Evolutionary conservation across 2,797 vertebrate genomes (phyloP).

Genomic region (Falco novaeseelandiae): DNA sequence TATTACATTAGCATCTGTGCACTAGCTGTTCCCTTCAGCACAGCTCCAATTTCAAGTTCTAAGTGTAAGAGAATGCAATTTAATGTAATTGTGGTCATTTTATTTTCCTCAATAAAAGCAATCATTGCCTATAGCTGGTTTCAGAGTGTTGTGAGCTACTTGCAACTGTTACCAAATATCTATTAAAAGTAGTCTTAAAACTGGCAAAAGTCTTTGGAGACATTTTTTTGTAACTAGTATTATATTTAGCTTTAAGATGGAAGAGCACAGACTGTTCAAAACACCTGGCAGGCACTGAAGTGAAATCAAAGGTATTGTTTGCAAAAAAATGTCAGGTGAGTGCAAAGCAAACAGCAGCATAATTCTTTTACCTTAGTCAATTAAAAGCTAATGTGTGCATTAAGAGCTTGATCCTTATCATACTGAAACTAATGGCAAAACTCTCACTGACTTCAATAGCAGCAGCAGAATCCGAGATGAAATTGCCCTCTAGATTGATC

Average conservation of each 20-base stretch:
- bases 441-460: not conserved
- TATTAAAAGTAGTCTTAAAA: constrained; percentile 30
- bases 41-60: constrained; percentile 22
- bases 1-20: not conserved
- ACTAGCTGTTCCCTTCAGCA: not conserved
- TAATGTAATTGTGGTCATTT: constrained; percentile 50
- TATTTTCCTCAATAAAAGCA: constrained; percentile 56
- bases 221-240: not conserved
- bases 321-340: not conserved
- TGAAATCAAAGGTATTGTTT: constrained; percentile 9
- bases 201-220: constrained; percentile 11
- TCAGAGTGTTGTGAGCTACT: constrained; percentile 1
- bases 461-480: not conserved
- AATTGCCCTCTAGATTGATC: not conserved
- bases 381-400: not conserved
- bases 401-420: not conserved
- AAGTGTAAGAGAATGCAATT: constrained; percentile 20
- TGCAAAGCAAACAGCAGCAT: not conserved
- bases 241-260: not conserved
- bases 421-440: not conserved
- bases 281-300: constrained; percentile 17
- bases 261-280: not conserved
- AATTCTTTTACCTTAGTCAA: not conserved
- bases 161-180: not conserved
- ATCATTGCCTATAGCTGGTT: constrained; percentile 6